Conservation (phyloP, 2,797 vertebrate species). For the Hephaestus fuliginosus region DNA sequence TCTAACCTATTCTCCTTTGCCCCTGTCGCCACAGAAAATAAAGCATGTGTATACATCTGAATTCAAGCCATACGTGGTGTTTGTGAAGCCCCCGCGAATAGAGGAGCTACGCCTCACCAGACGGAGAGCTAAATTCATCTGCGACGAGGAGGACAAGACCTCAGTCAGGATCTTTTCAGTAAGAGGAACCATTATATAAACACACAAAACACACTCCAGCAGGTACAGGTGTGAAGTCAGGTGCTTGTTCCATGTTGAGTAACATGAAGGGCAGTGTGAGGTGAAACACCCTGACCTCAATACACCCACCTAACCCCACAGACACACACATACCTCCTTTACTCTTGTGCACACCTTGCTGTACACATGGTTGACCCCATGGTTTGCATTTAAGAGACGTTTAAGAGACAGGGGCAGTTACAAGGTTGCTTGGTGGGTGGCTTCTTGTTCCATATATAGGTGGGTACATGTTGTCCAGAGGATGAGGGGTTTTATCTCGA, state of each 20-base stretch:
- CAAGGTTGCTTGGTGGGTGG: conserved; percentile 61
- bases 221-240: conserved; percentile 35
- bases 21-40: conserved; percentile 86
- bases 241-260: conserved; percentile 55
- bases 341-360: conserved; percentile 32
- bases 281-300: conserved; percentile 44
- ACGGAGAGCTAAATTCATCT: conserved; percentile 91
- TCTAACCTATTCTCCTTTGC: conserved; percentile 18
- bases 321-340: neutral
- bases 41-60: conserved; percentile 90
- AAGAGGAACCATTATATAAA: conserved; percentile 78
- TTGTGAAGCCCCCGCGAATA: conserved; percentile 93
- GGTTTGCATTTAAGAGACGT: conserved; percentile 59
- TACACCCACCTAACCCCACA: conserved; percentile 12
- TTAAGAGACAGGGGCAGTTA: conserved; percentile 57
- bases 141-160: conserved; percentile 86
- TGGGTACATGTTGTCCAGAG: conserved; percentile 7
- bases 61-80: conserved; percentile 96
- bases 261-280: conserved; percentile 48
- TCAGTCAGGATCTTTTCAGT: conserved; percentile 90
- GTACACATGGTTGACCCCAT: conserved; percentile 38
- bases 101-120: conserved; percentile 92
- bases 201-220: conserved; percentile 5
- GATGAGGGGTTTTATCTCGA: neutral
- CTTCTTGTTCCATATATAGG: conserved; percentile 12